These are phyloP conservation scores for Sycophila sp. DNA, from an alignment of 1,140 invertebrate species.

Conservation along the genomic window DNA sequence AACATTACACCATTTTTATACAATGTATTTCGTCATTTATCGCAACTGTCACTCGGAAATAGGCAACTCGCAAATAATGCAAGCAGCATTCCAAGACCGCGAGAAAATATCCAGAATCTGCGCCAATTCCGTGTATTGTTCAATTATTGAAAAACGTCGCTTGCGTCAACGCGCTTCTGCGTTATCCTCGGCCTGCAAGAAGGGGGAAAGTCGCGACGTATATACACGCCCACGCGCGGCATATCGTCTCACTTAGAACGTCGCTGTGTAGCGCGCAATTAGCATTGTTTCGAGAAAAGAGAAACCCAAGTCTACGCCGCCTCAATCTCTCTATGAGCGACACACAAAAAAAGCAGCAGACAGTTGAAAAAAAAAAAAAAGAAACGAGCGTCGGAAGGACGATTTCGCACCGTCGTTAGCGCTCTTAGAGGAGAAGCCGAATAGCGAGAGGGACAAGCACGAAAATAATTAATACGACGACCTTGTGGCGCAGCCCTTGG, in stretches of 20 bases:
- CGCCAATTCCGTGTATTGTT: too few species aligned
- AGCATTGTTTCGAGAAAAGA: slow-evolving; percentile 5
- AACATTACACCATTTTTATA: too few species aligned
- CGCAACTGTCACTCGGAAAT: too few species aligned
- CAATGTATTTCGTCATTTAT: too few species aligned
- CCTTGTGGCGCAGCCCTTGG: neutral
- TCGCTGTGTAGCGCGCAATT: neutral
- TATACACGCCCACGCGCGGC: too few species aligned
- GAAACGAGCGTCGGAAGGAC: neutral
- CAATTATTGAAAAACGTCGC: neutral
- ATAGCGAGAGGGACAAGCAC: neutral
- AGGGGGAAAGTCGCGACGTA: too few species aligned
- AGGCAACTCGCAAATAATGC: too few species aligned
- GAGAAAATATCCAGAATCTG: too few species aligned
- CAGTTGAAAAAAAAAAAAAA: too few species aligned
- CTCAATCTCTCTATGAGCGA: neutral
- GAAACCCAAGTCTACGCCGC: neutral
- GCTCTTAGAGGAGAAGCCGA: neutral
- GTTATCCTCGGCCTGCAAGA: too few species aligned
- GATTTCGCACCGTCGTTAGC: neutral
- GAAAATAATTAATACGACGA: slow-evolving; percentile 3
- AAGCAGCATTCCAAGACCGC: too few species aligned
- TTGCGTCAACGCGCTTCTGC: neutral
- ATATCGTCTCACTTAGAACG: neutral
- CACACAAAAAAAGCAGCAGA: neutral